Percentiles rank a stretch among this genome's conserved stretches.
These are phyloP conservation scores for Cariama cristata DNA, from an alignment of 2,113 vertebrate genomes.

Conservation along the genomic window DNA sequence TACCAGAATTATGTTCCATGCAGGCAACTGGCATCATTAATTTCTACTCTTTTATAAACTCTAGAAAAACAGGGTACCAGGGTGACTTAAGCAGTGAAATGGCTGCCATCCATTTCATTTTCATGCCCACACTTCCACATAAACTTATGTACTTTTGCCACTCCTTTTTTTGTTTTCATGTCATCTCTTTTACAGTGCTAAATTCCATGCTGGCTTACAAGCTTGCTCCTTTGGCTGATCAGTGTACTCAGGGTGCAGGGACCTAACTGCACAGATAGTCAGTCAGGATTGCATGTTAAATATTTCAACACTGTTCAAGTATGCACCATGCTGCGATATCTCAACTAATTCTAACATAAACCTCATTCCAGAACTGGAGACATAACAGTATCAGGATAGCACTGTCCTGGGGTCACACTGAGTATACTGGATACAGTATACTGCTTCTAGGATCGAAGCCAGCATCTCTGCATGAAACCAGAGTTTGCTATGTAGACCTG, in stretches of 20 bases:
- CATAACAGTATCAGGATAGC: neutral
- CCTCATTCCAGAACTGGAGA: neutral
- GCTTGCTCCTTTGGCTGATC: neutral
- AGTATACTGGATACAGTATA: neutral
- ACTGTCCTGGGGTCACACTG: neutral
- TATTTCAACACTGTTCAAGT: neutral
- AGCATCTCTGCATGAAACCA: neutral
- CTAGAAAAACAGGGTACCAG: neutral
- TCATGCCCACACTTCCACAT: neutral
- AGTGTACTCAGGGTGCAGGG: neutral
- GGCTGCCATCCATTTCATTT: neutral
- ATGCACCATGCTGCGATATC: neutral
- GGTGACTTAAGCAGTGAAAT: neutral
- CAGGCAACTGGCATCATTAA: neutral
- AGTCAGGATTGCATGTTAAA: neutral
- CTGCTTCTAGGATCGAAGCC: neutral
- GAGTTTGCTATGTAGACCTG: neutral
- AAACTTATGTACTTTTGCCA: neutral
- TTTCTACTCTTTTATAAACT: neutral
- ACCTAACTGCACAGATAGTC: neutral
- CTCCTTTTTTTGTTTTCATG: neutral
- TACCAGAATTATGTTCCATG: neutral
- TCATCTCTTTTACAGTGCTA: neutral
- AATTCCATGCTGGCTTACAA: neutral
- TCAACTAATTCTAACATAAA: neutral